These are phyloP conservation scores for Rhagium mordax DNA, from an alignment of 2,888 invertebrate species.

Conservation along the genomic window DNA sequence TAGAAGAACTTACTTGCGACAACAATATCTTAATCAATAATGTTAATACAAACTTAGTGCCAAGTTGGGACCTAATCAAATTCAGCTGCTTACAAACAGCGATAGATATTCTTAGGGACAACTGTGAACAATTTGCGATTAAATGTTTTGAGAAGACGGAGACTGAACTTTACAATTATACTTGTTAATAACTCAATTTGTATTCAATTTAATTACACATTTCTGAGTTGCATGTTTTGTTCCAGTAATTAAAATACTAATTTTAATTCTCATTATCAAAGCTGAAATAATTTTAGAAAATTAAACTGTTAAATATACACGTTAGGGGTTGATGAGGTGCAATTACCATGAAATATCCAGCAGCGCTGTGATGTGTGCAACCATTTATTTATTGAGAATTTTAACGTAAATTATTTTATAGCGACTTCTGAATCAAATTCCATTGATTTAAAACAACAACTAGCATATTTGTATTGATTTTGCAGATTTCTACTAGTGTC, in stretches of 20 bases:
- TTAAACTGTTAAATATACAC: too few species aligned
- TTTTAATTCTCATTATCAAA: neutral
- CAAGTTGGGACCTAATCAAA: constrained; percentile 11
- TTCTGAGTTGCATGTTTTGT: constrained; percentile 12
- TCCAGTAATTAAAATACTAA: neutral
- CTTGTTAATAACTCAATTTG: constrained; percentile 28
- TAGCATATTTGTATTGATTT: too few species aligned
- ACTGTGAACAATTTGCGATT: constrained; percentile 19
- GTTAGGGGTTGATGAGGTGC: too few species aligned
- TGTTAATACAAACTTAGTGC: constrained; percentile 10
- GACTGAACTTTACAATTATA: constrained; percentile 7
- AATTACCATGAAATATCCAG: too few species aligned
- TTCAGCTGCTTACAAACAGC: constrained; percentile 18
- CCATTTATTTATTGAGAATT: too few species aligned
- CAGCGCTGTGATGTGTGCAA: too few species aligned
- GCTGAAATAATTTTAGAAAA: neutral
- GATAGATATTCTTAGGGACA: constrained; percentile 18
- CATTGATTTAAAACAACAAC: too few species aligned
- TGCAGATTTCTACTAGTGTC: too few species aligned
- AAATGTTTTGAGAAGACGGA: constrained; percentile 24
- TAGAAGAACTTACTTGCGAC: constrained; percentile 7
- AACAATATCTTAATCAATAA: constrained; percentile 23
- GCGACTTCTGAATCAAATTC: too few species aligned
- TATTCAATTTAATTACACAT: constrained; percentile 13
- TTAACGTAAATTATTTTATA: too few species aligned